Base-by-base conservation (phyloP, 2,113 vertebrate genomes). In the Cyrtonyx montezumae region DNA sequence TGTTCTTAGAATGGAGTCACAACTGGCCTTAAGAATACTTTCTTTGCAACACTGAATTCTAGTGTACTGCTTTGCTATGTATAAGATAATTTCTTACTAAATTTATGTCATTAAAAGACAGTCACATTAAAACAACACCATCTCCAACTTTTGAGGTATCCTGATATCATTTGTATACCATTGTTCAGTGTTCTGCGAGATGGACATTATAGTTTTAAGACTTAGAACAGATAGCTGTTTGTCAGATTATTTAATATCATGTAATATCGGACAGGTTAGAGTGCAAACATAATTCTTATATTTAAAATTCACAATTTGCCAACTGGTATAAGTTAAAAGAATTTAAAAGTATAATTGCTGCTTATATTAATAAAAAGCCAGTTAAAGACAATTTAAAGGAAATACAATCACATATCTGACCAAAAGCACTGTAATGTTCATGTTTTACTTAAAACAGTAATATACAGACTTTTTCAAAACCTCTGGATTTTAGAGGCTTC, bases 21-120 rank as follows among this genome's bases (percentile, higher is more conserved):
- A 79, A 5, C 1, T 58, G 49, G 5, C 32, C 6, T 66, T 63
- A 49, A 81, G 16, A n/a, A 56, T 76, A 42, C 10, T 78, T 78
- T 87, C 26, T 66, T 2, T 28, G 8, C 1, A 0, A 12, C 66
- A 32, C 7, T 74, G 22, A 25, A 42, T 5, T 46, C 4, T 45
- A 53, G 74, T 20, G 1, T 55, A 61, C 4, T 63, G 10, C 8
- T 2, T 58, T 76, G 20, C 3, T 68, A n/a, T 11, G 43, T 69
- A 15, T 3, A 43, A 48, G 30, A 10, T 23, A 73, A 79, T 69
- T 88, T 85, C 30, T 45, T 66, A 3, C 11, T n/a, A 34, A 84
- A 15, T 68, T 59, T 21, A 21, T 18, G 1, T 32, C 74, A 66
- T 53, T 55, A 70, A 83, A 40, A 56, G 5, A 36, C 30, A 53